A percentile compares a stretch with the other conserved stretches of the same genome.
These are phyloP conservation scores for Mobula birostris DNA, from an alignment of 2,113 vertebrate species.

Conservation along the genomic window DNA sequence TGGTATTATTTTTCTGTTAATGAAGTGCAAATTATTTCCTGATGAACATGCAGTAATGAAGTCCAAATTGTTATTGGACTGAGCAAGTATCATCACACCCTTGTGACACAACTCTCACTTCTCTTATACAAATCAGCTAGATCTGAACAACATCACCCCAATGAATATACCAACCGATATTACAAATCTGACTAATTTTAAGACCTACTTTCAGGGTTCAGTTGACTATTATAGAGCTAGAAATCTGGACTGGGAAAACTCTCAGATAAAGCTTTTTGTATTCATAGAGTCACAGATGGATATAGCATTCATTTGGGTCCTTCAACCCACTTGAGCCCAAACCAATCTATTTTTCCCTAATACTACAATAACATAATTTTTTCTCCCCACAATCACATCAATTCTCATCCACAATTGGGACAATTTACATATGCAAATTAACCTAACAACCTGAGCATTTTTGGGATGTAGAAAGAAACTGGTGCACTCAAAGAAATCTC, in stretches of 20 bases:
- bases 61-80: background rate
- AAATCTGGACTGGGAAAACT: background rate
- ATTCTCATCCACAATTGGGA: too few relatives aligned
- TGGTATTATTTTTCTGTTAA: background rate
- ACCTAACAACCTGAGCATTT: too few relatives aligned
- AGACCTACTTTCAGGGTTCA: background rate
- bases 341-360: too few relatives aligned
- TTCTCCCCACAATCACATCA: too few relatives aligned
- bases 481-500: too few relatives aligned
- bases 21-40: background rate
- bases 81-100: background rate
- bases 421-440: too few relatives aligned
- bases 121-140: background rate
- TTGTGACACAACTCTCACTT: background rate
- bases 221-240: background rate
- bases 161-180: background rate
- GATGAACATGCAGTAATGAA: slow-evolving; percentile 3
- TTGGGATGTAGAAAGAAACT: too few relatives aligned
- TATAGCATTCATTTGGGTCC: too few relatives aligned
- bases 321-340: too few relatives aligned
- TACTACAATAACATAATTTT: too few relatives aligned
- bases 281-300: too few relatives aligned
- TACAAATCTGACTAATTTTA: background rate
- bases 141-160: background rate
- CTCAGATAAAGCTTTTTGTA: background rate